Conservation (phyloP, 1,140 invertebrate genomes). For the Dendrolimus punctatus region DNA sequence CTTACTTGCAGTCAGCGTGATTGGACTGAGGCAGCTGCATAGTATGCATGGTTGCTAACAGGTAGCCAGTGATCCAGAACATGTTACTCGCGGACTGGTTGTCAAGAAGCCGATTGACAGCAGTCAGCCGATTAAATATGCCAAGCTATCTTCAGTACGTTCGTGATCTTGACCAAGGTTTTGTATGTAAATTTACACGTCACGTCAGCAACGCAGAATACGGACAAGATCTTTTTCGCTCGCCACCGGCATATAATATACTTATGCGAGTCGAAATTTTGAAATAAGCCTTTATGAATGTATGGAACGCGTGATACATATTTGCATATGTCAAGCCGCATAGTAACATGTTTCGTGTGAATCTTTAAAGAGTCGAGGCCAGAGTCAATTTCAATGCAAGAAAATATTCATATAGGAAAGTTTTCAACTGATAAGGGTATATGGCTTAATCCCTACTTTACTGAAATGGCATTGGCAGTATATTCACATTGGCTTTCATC, state of each 20-base stretch:
- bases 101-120: constrained; percentile 48
- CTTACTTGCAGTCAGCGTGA: no score
- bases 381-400: no score
- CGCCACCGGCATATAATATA: neutral
- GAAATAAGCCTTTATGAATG: constrained; percentile 2
- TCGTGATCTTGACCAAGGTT: constrained; percentile 40
- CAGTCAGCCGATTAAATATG: constrained; percentile 56
- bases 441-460: no score
- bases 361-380: no score
- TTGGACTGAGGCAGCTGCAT: neutral
- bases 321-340: constrained; percentile 7
- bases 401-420: no score
- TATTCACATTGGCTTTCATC: no score
- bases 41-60: constrained; percentile 9
- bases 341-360: no score
- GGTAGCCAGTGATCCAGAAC: constrained; percentile 33
- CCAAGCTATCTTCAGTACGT: constrained; percentile 41
- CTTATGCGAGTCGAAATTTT: no score
- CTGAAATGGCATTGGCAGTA: no score
- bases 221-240: constrained; percentile 16
- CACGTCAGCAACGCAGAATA: constrained; percentile 21
- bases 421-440: no score
- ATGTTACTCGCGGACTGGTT: constrained; percentile 26
- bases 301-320: constrained; percentile 12
- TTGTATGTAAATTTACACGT: constrained; percentile 59